Percentiles rank a stretch among this genome's conserved stretches.
phyloP scores from a whole-genome alignment of 1,140 invertebrate species.

The Dufourea novaeangliae region DNA sequence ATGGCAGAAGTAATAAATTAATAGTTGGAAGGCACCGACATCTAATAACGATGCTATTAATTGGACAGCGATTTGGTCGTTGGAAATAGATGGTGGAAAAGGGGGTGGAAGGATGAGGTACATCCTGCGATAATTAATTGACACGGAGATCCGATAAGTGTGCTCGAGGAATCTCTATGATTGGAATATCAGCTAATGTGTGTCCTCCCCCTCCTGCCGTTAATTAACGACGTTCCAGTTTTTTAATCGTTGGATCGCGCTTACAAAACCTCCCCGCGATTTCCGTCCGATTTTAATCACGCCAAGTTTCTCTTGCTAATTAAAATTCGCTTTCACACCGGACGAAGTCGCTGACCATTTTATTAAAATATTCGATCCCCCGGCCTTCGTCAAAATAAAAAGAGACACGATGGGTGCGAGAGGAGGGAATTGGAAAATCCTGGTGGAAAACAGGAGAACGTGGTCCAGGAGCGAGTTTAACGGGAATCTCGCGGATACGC shows the following conservation, averaged over 20 bases:
- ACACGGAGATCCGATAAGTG: conserved; percentile 14
- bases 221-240: conserved; percentile 53
- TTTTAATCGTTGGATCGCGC: conserved; percentile 32
- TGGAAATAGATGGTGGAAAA: not conserved
- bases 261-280: conserved; percentile 31
- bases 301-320: conserved; percentile 34
- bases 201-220: no score
- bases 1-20: not conserved
- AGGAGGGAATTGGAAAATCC: no score
- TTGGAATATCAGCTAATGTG: conserved; percentile 34
- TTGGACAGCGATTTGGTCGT: not conserved
- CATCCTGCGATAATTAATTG: conserved; percentile 45
- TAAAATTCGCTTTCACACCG: conserved; percentile 40
- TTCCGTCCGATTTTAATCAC: conserved; percentile 47
- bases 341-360: conserved; percentile 22
- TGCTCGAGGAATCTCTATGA: conserved; percentile 20
- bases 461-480: not conserved
- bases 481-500: not conserved
- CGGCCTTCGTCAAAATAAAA: not conserved
- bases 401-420: no score
- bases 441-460: no score
- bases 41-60: conserved; percentile 36
- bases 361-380: conserved; percentile 25
- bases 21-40: not conserved
- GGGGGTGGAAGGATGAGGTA: not conserved